Percentiles rank a stretch among this genome's conserved stretches.
Conservation (phyloP, 2,888 invertebrate species). For the Neoscelio sp. region DNA sequence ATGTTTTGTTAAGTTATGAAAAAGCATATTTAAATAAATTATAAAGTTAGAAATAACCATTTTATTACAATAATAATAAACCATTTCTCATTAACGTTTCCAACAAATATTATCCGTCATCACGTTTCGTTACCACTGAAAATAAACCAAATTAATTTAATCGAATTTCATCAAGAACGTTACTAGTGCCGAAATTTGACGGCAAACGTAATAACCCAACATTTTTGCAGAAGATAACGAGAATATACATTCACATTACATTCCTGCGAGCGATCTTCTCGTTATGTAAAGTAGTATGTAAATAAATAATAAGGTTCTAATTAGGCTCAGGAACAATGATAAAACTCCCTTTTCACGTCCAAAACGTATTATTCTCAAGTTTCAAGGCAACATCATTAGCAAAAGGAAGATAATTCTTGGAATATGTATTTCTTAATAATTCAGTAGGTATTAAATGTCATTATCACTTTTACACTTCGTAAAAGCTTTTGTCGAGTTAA, state of each 20-base stretch:
- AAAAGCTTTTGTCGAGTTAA: no score
- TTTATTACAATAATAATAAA: no score
- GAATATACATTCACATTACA: constrained; percentile 50
- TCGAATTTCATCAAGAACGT: constrained; percentile 21
- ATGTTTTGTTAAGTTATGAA: background rate
- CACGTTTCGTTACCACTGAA: no score
- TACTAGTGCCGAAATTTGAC: constrained; percentile 5
- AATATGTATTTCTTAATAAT: constrained; percentile 20
- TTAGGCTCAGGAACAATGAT: constrained; percentile 58
- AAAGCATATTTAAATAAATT: no score
- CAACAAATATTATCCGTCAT: no score
- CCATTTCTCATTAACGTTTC: no score
- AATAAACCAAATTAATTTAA: constrained; percentile 34
- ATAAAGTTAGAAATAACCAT: no score
- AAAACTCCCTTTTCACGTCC: constrained; percentile 47
- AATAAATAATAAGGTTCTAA: constrained; percentile 65
- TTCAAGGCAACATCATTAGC: constrained; percentile 46
- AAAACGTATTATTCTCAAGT: constrained; percentile 27
- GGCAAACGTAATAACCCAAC: constrained; percentile 11
- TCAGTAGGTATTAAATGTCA: constrained; percentile 15
- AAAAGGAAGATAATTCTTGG: constrained; percentile 15
- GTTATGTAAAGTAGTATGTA: constrained; percentile 54
- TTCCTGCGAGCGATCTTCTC: constrained; percentile 33
- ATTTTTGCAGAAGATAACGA: constrained; percentile 21
- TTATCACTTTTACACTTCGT: constrained; percentile 13